Evolutionary conservation across 2,888 invertebrate species (phyloP).

Genomic region (Silvanus unidentatus): DNA sequence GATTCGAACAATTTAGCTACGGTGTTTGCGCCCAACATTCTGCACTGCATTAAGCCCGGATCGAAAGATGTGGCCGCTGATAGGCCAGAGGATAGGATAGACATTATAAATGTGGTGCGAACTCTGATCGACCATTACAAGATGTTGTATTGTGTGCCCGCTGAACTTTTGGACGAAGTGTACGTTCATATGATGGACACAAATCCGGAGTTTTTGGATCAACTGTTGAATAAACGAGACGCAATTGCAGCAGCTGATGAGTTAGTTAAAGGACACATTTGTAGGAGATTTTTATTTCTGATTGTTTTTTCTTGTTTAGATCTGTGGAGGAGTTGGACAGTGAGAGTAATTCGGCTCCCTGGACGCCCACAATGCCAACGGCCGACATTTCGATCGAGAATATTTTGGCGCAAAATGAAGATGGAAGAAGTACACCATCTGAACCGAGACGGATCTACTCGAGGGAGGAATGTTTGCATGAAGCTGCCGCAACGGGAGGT

Average conservation of each 20-base stretch:
- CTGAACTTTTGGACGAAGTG: constrained; percentile 79
- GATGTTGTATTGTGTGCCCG: constrained; percentile 68
- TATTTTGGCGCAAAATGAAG: constrained; percentile 21
- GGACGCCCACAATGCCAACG: constrained; percentile 37
- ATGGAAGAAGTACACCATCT: constrained; percentile 26
- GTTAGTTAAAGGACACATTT: constrained; percentile 33
- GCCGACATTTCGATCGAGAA: constrained; percentile 31
- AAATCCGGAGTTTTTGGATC: constrained; percentile 75
- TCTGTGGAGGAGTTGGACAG: constrained; percentile 47
- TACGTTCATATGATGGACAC: constrained; percentile 80
- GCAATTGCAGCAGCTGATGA: constrained; percentile 45
- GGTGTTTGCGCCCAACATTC: constrained; percentile 88
- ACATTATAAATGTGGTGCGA: constrained; percentile 85
- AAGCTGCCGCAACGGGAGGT: constrained; percentile 64
- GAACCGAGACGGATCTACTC: constrained; percentile 59
- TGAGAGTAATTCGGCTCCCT: constrained; percentile 46
- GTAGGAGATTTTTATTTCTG: constrained; percentile 4
- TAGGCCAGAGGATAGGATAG: constrained; percentile 72
- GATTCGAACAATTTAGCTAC: constrained; percentile 88
- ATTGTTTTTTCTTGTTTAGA: constrained; percentile 35
- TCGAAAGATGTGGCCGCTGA: constrained; percentile 48
- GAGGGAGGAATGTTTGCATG: constrained; percentile 69
- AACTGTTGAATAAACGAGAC: constrained; percentile 50
- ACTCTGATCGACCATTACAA: constrained; percentile 68
- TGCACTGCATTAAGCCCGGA: constrained; percentile 67